Evolutionary conservation across 2,888 invertebrate genomes (phyloP), one percentile per base, ranked within the genome.

Genomic region (Apodemia mormo): DNA sequence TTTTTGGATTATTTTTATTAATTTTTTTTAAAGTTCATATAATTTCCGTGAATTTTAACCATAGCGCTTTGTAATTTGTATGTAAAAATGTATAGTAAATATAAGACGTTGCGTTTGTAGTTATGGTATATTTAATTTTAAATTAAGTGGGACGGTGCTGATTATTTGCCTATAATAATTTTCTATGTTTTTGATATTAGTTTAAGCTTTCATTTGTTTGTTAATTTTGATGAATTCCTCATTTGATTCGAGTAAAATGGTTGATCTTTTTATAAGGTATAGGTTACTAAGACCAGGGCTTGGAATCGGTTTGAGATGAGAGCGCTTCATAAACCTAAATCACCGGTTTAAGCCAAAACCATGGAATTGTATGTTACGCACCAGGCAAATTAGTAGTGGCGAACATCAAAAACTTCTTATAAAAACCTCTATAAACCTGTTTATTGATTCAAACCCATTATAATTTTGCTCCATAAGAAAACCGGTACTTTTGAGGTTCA

Each of bases 61-160:
- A 45, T 12, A 12, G 5, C 29, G 12, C 54, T 58, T 33, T 14
- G 14, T 61, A 30, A 61, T 30, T 61, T 33, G 33, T 61, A 40
- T 52, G 14, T 29, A 49, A n/a, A 43, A 29, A 58, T 22, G 52
- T 43, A 64, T 33, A 52, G 10, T 65, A 10, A 65, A 30, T 22
- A 37, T 61, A 40, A 67, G 12, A 40, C 61, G 68, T 68, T 33
- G 14, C 61, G 9, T 30, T 30, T 30, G 14, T 61, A 61, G 61
- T 61, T 61, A 33, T 58, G 45, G 45, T 10, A 45, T 49, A 49
- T 33, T 30, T 61, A 61, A 30, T 61, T 61, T 61, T 61, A 30
- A 12, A 22, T 33, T 61, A 61, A 61, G 12, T 14, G 61, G 61
- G 61, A 61, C 12, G 61, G 33, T 61, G 30, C 61, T 61, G 33